phyloP scores from a whole-genome alignment of 64 coral and sea anemone genomes.

The Stichodactyla helianthus region DNA sequence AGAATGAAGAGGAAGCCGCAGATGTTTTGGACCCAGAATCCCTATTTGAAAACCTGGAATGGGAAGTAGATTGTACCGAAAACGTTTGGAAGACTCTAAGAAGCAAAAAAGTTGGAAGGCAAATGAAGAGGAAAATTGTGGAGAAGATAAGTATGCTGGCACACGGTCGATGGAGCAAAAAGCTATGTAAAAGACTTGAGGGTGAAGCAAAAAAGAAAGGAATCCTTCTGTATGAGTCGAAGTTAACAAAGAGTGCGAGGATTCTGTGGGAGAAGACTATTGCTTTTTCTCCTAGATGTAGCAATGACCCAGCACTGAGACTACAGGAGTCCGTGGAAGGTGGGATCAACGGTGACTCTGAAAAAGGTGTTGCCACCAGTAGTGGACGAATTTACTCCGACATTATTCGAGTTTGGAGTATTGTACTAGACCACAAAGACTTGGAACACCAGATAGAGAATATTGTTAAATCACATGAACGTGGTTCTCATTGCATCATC shows the following conservation, averaged over 20 bases:
- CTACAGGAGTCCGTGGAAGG: constrained; percentile 1
- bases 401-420: constrained; percentile 94
- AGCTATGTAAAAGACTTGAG: constrained; percentile 38
- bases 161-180: constrained; percentile 54
- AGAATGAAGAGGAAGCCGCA: not conserved
- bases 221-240: constrained; percentile 55
- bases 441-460: constrained; percentile 68
- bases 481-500: constrained; percentile 77
- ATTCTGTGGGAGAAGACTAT: constrained; percentile 64
- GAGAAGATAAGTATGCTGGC: constrained; percentile 56
- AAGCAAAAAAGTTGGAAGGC: constrained; percentile 22
- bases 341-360: not conserved
- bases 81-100: constrained; percentile 47
- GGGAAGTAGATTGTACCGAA: constrained; percentile 73
- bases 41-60: constrained; percentile 55
- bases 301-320: constrained; percentile 48
- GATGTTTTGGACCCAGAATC: constrained; percentile 19
- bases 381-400: constrained; percentile 74
- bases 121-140: constrained; percentile 41
- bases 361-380: not conserved
- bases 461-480: constrained; percentile 76
- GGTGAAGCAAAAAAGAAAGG: constrained; percentile 26
- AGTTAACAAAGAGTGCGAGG: constrained; percentile 28
- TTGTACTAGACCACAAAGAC: constrained; percentile 67
- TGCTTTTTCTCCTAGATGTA: constrained; percentile 61